Conservation (phyloP, 2,113 vertebrate genomes). For the Asarcornis scutulata region DNA sequence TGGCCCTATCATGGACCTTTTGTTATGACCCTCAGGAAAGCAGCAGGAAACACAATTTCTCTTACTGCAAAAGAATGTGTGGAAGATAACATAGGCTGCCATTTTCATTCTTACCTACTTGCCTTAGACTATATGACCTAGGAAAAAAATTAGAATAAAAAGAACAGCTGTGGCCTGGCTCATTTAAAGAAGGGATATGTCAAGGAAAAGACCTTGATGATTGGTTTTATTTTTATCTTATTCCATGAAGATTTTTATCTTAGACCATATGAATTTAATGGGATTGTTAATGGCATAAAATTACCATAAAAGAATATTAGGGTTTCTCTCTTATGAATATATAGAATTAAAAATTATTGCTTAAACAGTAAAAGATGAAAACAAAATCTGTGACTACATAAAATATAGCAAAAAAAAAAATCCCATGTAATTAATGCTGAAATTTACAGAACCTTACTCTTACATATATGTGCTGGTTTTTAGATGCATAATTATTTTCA, state of each 20-base stretch:
- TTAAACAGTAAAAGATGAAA: not conserved
- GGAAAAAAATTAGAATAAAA: not conserved
- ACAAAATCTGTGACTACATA: not conserved
- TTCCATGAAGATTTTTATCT: not conserved
- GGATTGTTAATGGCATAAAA: not conserved
- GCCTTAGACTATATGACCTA: not conserved
- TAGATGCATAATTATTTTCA: not conserved
- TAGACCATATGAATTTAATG: not conserved
- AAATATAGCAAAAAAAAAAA: not conserved
- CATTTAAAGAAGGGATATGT: not conserved
- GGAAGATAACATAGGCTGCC: not conserved
- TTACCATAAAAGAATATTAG: not conserved
- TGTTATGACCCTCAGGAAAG: not conserved
- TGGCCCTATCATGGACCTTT: not conserved
- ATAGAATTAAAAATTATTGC: not conserved
- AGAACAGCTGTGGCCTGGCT: not conserved
- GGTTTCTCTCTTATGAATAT: not conserved
- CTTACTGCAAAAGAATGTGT: not conserved
- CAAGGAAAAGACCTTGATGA: not conserved
- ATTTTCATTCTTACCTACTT: not conserved
- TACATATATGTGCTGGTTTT: not conserved
- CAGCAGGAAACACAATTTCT: not conserved
- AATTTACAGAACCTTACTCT: not conserved
- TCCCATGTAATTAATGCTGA: not conserved
- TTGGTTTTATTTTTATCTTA: not conserved